Percentiles rank a stretch among this genome's conserved stretches.
phyloP scores from a whole-genome alignment of 2,113 vertebrate genomes.

The Neolamprologus longior region DNA sequence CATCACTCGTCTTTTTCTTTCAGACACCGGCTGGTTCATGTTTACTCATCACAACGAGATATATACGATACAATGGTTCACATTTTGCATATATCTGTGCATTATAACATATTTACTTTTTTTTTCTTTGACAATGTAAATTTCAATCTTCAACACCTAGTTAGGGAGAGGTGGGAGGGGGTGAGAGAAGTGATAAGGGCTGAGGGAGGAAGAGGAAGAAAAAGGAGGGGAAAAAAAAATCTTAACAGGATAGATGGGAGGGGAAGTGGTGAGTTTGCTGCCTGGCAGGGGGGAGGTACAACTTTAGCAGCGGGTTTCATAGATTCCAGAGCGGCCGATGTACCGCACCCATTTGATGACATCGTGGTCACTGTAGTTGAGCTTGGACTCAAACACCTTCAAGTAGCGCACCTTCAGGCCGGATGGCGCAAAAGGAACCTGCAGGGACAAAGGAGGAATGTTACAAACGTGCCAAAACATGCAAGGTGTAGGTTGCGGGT shows the following conservation, averaged over 20 bases:
- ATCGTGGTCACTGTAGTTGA: slow-evolving; percentile 99
- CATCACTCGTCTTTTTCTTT: slow-evolving; percentile 38
- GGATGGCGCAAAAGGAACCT: slow-evolving; percentile 97
- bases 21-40: slow-evolving; percentile 50
- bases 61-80: slow-evolving; percentile 67
- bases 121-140: slow-evolving; percentile 38
- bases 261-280: slow-evolving; percentile 49
- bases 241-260: slow-evolving; percentile 30
- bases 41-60: slow-evolving; percentile 65
- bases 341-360: slow-evolving; percentile 99
- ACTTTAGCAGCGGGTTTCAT: slow-evolving; percentile 96
- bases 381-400: slow-evolving; percentile 99
- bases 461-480: neutral
- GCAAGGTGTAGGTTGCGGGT: neutral
- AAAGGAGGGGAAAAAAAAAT: neutral
- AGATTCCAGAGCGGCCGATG: slow-evolving; percentile 97
- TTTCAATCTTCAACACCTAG: slow-evolving; percentile 59
- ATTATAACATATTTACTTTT: slow-evolving; percentile 56
- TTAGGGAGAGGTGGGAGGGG: slow-evolving; percentile 19
- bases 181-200: slow-evolving; percentile 25
- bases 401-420: slow-evolving; percentile 98
- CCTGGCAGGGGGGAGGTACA: slow-evolving; percentile 5
- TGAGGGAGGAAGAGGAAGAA: neutral
- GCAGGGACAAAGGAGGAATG: neutral
- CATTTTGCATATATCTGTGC: slow-evolving; percentile 71